Percentiles rank a stretch among this genome's conserved stretches.
These are phyloP conservation scores for Aproaerema taeniolella DNA, from an alignment of 2,888 invertebrate species.

Conservation along the genomic window DNA sequence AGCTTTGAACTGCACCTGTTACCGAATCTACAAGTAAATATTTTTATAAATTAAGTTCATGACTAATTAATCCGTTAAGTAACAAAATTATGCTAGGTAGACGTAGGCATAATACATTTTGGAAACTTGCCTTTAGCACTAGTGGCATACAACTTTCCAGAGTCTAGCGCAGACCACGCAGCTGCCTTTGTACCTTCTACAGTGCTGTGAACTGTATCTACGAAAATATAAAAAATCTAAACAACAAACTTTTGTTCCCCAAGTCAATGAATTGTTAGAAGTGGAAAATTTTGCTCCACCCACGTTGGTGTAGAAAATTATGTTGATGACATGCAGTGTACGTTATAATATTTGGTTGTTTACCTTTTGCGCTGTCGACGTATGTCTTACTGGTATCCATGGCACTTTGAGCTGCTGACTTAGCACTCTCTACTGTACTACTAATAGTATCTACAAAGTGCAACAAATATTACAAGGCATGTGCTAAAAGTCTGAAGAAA, in stretches of 20 bases:
- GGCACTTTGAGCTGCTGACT: conserved; percentile 37
- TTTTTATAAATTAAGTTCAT: too few species aligned
- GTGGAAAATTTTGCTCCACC: conserved; percentile 17
- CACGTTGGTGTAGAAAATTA: conserved; percentile 4
- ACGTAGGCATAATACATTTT: too few species aligned
- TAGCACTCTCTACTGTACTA: conserved; percentile 43
- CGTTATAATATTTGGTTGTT: conserved; percentile 16
- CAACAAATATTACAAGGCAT: too few species aligned
- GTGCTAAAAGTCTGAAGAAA: conserved; percentile 16
- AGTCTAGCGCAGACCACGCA: conserved; percentile 39
- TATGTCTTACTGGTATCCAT: conserved; percentile 44
- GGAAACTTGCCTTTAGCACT: conserved; percentile 48
- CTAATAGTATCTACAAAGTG: conserved; percentile 46
- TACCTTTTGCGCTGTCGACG: conserved; percentile 44
- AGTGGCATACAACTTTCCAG: conserved; percentile 38
- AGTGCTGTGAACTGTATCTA: conserved; percentile 45
- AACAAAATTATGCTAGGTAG: neutral
- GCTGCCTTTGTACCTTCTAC: conserved; percentile 42
- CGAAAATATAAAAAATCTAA: conserved; percentile 18
- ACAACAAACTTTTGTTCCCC: conserved; percentile 4
- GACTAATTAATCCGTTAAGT: neutral
- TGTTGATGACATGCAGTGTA: conserved; percentile 4
- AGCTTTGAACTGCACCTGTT: too few species aligned
- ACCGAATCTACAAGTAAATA: conserved; percentile 48
- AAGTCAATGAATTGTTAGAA: conserved; percentile 6